Conservation (phyloP, 2,888 invertebrate genomes). For the Callyntrura guangdongensis region DNA sequence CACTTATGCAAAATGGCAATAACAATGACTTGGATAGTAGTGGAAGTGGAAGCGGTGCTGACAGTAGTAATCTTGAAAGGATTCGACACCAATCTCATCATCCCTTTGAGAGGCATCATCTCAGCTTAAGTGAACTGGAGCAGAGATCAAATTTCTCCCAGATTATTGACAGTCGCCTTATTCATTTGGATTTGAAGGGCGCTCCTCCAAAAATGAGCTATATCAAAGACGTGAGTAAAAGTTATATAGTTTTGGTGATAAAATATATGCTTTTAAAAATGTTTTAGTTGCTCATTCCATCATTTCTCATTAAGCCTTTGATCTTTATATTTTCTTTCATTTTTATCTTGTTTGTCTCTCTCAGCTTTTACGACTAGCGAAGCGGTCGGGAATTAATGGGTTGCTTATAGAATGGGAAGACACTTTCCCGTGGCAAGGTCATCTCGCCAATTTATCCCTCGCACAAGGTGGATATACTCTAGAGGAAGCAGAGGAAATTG, state of each 20-base stretch:
- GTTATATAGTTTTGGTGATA: no score
- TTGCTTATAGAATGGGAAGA: conserved; percentile 96
- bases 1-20: conserved; percentile 64
- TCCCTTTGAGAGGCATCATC: conserved; percentile 70
- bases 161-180: conserved; percentile 86
- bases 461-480: conserved; percentile 89
- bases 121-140: conserved; percentile 80
- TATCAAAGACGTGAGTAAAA: conserved; percentile 86
- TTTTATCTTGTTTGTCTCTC: neutral
- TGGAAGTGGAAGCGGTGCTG: conserved; percentile 54
- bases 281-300: neutral
- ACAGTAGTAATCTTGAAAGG: conserved; percentile 69
- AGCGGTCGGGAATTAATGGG: conserved; percentile 89
- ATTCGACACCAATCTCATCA: conserved; percentile 78
- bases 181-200: conserved; percentile 92
- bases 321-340: neutral
- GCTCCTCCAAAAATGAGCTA: conserved; percentile 90
- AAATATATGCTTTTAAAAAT: neutral
- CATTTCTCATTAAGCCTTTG: neutral
- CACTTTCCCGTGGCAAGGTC: conserved; percentile 92
- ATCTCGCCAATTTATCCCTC: conserved; percentile 87
- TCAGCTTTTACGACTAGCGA: conserved; percentile 88
- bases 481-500: conserved; percentile 90
- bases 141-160: conserved; percentile 80
- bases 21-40: conserved; percentile 51